A percentile compares a stretch with the other conserved stretches of the same genome.
phyloP scores from a whole-genome alignment of 2,888 invertebrate species.

The Synanthedon andrenaeformis region DNA sequence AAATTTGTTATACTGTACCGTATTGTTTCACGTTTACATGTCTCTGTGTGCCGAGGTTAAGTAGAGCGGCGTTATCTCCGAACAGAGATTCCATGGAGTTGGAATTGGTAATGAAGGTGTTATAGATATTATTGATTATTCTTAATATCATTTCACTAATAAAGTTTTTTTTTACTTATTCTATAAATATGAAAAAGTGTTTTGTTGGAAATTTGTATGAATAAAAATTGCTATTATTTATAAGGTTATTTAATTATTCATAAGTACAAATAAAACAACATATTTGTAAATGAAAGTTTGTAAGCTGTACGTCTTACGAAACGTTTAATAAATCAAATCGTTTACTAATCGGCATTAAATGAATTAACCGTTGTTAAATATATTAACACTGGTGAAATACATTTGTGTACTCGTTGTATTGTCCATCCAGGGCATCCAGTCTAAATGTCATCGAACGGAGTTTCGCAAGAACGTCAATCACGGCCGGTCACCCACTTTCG shows the following conservation, averaged over 20 bases:
- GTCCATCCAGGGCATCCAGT: constrained; percentile 59
- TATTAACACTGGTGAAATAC: constrained; percentile 23
- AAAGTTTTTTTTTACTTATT: background rate
- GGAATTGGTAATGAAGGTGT: constrained; percentile 18
- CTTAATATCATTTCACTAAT: background rate
- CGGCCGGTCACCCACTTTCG: constrained; percentile 70
- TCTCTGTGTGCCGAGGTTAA: constrained; percentile 68
- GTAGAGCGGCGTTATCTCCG: constrained; percentile 69
- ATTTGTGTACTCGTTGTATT: constrained; percentile 54
- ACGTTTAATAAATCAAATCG: no score
- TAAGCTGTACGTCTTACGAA: no score
- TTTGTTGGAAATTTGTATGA: no score
- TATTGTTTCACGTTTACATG: constrained; percentile 69
- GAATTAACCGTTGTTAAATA: no score
- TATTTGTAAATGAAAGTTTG: no score
- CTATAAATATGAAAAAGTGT: no score
- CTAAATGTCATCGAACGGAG: constrained; percentile 65
- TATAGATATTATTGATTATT: constrained; percentile 5
- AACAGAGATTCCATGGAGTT: constrained; percentile 63
- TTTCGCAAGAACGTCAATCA: constrained; percentile 68
- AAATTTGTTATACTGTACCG: constrained; percentile 62
- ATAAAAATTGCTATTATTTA: no score
- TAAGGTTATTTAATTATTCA: no score
- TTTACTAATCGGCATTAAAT: no score
- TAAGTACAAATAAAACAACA: no score